Evolutionary conservation across 92 coral and sea anemone species (phyloP).

Genomic region (Hydrozoanthus gracilis): DNA sequence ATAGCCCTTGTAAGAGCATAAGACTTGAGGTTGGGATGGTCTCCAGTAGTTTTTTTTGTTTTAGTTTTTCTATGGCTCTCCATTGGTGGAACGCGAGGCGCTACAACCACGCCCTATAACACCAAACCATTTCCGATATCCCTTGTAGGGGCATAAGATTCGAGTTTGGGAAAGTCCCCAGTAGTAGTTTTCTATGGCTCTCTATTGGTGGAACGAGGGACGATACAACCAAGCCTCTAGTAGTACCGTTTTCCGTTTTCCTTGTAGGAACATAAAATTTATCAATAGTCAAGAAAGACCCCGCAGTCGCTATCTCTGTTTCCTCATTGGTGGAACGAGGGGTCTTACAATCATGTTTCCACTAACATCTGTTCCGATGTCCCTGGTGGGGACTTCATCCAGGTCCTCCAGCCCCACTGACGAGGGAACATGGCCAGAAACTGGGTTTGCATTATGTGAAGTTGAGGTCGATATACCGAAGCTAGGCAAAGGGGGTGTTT

Average conservation of each 20-base stretch:
- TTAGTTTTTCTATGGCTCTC: too few species aligned
- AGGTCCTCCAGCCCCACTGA: slow-evolving; percentile 27
- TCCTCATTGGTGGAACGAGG: slow-evolving; percentile 43
- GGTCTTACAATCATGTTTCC: neutral
- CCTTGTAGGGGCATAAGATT: too few species aligned
- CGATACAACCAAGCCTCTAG: neutral
- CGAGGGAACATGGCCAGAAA: neutral
- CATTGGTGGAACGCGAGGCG: too few species aligned
- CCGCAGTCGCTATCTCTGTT: slow-evolving; percentile 1
- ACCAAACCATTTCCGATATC: too few species aligned
- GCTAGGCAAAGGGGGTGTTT: slow-evolving; percentile 24
- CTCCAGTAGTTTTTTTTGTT: too few species aligned
- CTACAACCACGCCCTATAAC: too few species aligned
- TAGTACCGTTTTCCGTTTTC: neutral
- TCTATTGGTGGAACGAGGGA: too few species aligned
- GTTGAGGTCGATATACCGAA: neutral
- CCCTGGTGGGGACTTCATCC: slow-evolving; percentile 35
- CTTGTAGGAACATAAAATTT: too few species aligned
- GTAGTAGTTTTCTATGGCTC: too few species aligned
- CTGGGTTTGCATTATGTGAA: neutral
- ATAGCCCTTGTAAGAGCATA: too few species aligned
- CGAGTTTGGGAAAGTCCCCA: too few species aligned
- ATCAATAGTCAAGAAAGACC: neutral
- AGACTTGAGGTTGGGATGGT: too few species aligned
- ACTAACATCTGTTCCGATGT: slow-evolving; percentile 18